A percentile compares a stretch with the other conserved stretches of the same genome.
These are phyloP conservation scores for Agrotis puta DNA, from an alignment of 2,888 invertebrate genomes.

Conservation along the genomic window DNA sequence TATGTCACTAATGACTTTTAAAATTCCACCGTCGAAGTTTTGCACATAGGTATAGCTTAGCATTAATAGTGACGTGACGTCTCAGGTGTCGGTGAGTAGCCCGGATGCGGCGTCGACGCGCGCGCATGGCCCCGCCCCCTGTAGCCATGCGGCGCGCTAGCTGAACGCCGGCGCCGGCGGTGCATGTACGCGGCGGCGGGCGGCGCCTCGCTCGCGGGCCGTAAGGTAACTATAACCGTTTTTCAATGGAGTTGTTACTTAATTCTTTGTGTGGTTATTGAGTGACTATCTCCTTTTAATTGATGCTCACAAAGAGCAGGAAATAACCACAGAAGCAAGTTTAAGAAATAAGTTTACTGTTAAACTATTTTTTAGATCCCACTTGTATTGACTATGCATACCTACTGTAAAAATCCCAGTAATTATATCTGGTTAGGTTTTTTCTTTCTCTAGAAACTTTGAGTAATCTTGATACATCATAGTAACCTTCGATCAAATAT, in stretches of 20 bases:
- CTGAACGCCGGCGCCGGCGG: slow-evolving; percentile 86
- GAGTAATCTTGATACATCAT: no score
- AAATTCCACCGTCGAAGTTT: not conserved
- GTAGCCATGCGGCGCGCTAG: slow-evolving; percentile 77
- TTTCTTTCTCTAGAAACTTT: no score
- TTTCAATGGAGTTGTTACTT: no score
- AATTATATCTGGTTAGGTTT: no score
- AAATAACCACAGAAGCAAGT: no score
- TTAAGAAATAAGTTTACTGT: no score
- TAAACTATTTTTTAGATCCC: no score
- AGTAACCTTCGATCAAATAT: no score
- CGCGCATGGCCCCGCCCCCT: slow-evolving; percentile 70
- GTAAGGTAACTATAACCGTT: slow-evolving; percentile 90
- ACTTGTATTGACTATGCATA: no score
- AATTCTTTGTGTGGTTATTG: not conserved
- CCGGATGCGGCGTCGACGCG: slow-evolving; percentile 83
- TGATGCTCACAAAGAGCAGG: no score
- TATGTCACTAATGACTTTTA: not conserved
- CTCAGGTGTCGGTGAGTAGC: slow-evolving; percentile 82
- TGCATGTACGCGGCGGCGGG: slow-evolving; percentile 97
- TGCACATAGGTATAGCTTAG: not conserved
- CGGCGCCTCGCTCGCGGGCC: slow-evolving; percentile 96
- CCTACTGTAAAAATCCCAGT: no score
- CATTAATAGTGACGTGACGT: slow-evolving; percentile 46
- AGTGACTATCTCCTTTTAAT: not conserved